Conservation (phyloP, 2,888 invertebrate species). For the Glyphotaelius pellucidus region DNA sequence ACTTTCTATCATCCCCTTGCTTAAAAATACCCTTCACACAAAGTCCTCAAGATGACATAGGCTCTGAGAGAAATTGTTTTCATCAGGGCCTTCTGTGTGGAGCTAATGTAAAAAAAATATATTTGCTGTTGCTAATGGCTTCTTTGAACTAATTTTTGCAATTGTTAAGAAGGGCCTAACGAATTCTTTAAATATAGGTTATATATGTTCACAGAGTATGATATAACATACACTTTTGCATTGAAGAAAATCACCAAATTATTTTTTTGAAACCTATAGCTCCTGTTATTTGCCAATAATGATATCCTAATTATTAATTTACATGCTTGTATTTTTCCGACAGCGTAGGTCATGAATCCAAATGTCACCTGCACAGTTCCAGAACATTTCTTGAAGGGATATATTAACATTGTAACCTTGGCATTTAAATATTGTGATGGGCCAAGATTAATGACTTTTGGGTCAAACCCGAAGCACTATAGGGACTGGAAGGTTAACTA, state of each 20-base stretch:
- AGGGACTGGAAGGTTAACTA: constrained; percentile 10
- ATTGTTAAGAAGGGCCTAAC: no score
- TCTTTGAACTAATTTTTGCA: no score
- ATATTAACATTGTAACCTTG: not conserved
- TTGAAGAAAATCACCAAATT: not conserved
- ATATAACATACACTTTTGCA: not conserved
- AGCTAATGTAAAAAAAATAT: no score
- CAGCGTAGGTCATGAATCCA: not conserved
- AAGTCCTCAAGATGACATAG: no score
- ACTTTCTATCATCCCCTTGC: no score
- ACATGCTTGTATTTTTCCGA: not conserved
- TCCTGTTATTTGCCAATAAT: not conserved
- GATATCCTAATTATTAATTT: not conserved
- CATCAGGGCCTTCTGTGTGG: no score
- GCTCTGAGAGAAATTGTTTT: no score
- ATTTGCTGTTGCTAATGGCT: no score
- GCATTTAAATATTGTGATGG: not conserved
- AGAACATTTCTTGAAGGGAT: not conserved
- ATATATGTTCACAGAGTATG: no score
- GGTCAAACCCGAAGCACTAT: not conserved
- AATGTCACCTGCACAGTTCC: not conserved
- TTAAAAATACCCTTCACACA: no score
- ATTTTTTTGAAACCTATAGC: no score
- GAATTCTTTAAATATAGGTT: no score
- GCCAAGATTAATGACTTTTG: not conserved